A percentile compares a stretch with the other conserved stretches of the same genome.
Conservation (phyloP, 2,888 invertebrate species). For the Rotaria sp. region DNA sequence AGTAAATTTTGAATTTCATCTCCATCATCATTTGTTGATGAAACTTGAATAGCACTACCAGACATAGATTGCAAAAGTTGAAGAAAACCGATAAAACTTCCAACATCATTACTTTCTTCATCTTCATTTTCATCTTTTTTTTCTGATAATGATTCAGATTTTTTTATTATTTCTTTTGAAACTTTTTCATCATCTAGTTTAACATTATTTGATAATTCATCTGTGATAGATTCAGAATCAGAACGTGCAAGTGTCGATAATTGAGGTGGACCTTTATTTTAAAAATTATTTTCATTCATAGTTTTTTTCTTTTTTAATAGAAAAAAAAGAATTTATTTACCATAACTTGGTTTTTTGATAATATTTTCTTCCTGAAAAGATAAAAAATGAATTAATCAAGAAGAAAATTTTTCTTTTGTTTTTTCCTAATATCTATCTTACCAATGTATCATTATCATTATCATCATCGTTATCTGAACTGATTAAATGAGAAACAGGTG, state of each 20-base stretch:
- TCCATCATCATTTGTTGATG: neutral
- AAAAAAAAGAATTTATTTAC: neutral
- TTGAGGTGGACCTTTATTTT: neutral
- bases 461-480: neutral
- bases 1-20: neutral
- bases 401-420: neutral
- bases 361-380: neutral
- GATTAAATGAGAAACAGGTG: neutral
- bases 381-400: neutral
- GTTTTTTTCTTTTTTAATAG: too few relatives aligned
- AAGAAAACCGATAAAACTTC: neutral
- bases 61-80: neutral
- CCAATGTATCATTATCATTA: neutral
- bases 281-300: too few relatives aligned
- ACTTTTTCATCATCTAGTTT: neutral
- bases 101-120: neutral
- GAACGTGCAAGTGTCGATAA: neutral
- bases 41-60: neutral
- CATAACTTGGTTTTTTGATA: neutral
- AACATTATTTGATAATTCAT: neutral
- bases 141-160: neutral
- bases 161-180: neutral
- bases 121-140: neutral
- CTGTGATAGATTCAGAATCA: neutral
- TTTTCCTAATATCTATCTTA: neutral